These are phyloP conservation scores for Mus pahari DNA, from an alignment of 2,113 vertebrate species.

Conservation along the genomic window DNA sequence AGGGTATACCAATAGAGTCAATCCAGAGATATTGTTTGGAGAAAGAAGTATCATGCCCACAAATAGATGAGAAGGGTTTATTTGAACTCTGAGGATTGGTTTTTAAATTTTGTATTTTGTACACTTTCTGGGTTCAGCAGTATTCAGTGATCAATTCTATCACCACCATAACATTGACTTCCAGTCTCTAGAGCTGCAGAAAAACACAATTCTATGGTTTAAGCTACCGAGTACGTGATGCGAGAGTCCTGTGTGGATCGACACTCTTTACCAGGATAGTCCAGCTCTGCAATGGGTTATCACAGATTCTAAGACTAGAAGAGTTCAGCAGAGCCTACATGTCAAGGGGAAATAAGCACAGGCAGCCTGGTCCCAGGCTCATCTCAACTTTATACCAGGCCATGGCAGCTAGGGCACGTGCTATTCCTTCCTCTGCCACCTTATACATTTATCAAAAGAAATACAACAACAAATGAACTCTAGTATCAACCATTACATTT, in stretches of 20 bases:
- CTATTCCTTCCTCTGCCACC: not conserved
- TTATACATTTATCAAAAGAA: not conserved
- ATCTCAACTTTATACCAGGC: not conserved
- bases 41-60: not conserved
- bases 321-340: not conserved
- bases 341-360: not conserved
- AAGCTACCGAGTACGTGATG: not conserved
- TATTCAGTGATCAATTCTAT: not conserved
- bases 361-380: not conserved
- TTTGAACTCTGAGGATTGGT: not conserved
- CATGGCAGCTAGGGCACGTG: not conserved
- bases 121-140: not conserved
- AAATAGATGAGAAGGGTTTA: not conserved
- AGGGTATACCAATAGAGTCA: not conserved
- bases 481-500: not conserved
- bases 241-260: not conserved
- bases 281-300: not conserved
- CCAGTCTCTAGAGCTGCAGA: not conserved
- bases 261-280: not conserved
- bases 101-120: not conserved
- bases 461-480: not conserved
- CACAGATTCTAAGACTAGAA: not conserved
- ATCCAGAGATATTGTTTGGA: not conserved
- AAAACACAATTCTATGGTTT: not conserved
- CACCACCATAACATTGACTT: not conserved